Conservation (phyloP, 2,888 invertebrate genomes). For the Lasioglossum villosulum region DNA sequence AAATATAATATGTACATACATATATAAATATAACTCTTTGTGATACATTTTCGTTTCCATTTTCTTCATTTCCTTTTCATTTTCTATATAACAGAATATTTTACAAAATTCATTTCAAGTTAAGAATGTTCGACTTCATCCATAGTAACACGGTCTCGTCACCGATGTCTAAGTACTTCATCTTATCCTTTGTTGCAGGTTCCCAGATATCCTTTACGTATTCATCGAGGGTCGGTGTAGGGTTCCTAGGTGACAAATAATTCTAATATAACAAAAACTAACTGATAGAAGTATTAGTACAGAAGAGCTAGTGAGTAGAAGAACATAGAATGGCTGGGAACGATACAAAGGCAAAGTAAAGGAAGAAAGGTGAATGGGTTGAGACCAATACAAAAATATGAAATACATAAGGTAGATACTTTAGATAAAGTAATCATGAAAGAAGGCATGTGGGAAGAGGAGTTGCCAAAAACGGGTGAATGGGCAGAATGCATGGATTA, state of each 20-base stretch:
- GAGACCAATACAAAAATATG: no score
- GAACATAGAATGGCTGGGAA: background rate
- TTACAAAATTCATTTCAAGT: background rate
- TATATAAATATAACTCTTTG: background rate
- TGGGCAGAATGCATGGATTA: no score
- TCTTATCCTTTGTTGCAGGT: background rate
- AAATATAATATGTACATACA: background rate
- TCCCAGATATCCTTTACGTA: background rate
- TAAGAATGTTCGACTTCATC: background rate
- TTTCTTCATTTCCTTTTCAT: no score
- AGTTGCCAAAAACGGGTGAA: no score
- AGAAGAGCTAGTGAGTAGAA: background rate
- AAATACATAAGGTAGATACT: no score
- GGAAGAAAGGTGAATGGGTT: no score
- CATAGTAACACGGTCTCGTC: background rate
- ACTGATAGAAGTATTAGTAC: background rate
- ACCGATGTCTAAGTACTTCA: background rate
- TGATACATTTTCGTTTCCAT: background rate
- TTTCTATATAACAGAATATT: background rate
- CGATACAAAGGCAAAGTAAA: no score
- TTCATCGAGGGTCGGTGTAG: background rate
- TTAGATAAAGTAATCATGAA: no score
- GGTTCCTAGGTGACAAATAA: background rate
- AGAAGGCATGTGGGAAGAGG: no score
- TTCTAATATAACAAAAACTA: background rate